These are phyloP conservation scores for Megalonaias nervosa DNA, from an alignment of 1,140 invertebrate genomes.

Conservation along the genomic window DNA sequence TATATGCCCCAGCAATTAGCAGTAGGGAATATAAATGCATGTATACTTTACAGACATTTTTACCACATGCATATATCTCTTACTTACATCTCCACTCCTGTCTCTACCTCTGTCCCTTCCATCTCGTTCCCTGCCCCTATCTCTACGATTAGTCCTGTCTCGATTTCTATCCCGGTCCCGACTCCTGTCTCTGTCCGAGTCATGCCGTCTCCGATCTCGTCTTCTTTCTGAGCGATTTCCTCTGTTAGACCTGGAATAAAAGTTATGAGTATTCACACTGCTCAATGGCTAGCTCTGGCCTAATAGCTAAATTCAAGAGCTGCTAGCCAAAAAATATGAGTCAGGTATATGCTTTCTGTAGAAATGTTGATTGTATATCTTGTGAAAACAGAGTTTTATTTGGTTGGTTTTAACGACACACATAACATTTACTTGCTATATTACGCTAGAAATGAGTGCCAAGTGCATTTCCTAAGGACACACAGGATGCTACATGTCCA, in stretches of 20 bases:
- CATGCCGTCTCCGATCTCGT: slow-evolving; percentile 18
- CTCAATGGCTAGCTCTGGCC: too few relatives aligned
- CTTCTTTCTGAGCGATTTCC: slow-evolving; percentile 27
- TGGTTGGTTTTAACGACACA: too few relatives aligned
- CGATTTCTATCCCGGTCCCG: slow-evolving; percentile 35
- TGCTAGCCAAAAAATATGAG: too few relatives aligned
- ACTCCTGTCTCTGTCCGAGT: slow-evolving; percentile 37
- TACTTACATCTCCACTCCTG: slow-evolving; percentile 22
- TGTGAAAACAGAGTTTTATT: too few relatives aligned
- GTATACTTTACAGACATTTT: background rate
- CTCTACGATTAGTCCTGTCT: slow-evolving; percentile 33
- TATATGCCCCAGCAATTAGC: background rate
- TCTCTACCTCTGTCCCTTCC: slow-evolving; percentile 35
- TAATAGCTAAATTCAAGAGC: too few relatives aligned
- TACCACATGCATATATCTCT: slow-evolving; percentile 8
- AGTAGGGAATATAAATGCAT: background rate
- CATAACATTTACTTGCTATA: too few relatives aligned
- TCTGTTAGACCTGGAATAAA: slow-evolving; percentile 11
- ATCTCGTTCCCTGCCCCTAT: slow-evolving; percentile 35
- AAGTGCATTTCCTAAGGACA: too few relatives aligned
- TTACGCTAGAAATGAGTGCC: too few relatives aligned
- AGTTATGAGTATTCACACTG: too few relatives aligned
- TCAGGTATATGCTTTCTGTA: too few relatives aligned
- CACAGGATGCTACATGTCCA: too few relatives aligned
- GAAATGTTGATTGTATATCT: too few relatives aligned